Percentiles rank a stretch among this genome's conserved stretches.
These are phyloP conservation scores for Spilosoma lubricipeda DNA, from an alignment of 2,888 invertebrate genomes.

Conservation along the genomic window DNA sequence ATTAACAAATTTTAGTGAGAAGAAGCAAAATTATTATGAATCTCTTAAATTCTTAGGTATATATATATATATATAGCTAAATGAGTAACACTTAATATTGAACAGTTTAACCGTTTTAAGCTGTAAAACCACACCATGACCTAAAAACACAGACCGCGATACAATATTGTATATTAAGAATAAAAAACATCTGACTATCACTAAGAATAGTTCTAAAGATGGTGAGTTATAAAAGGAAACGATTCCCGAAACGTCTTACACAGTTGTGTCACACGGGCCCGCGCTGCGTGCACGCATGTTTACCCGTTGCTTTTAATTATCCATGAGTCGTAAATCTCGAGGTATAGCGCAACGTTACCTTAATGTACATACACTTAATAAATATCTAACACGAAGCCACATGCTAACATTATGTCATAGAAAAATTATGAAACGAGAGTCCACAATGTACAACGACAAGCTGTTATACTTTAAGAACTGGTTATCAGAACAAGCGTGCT, in stretches of 20 bases:
- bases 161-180: slow-evolving; percentile 49
- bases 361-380: slow-evolving; percentile 58
- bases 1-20: neutral
- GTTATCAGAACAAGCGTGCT: slow-evolving; percentile 63
- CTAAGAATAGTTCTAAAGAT: slow-evolving; percentile 53
- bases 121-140: slow-evolving; percentile 53
- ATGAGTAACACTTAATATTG: slow-evolving; percentile 18
- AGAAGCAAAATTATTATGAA: neutral
- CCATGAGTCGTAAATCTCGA: slow-evolving; percentile 62
- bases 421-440: slow-evolving; percentile 53
- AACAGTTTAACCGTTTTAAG: slow-evolving; percentile 37
- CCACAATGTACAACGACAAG: slow-evolving; percentile 36
- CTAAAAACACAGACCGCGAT: slow-evolving; percentile 54
- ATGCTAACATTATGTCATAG: slow-evolving; percentile 62
- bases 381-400: slow-evolving; percentile 57
- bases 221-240: slow-evolving; percentile 60
- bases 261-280: slow-evolving; percentile 55
- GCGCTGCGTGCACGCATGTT: slow-evolving; percentile 58
- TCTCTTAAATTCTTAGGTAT: neutral
- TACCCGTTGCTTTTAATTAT: slow-evolving; percentile 64
- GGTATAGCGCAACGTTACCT: slow-evolving; percentile 58
- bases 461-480: slow-evolving; percentile 48
- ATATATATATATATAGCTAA: too few relatives aligned
- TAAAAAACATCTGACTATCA: slow-evolving; percentile 50
- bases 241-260: slow-evolving; percentile 56